Conservation (phyloP, 2,888 invertebrate species). For the Caradrina kadenii region DNA sequence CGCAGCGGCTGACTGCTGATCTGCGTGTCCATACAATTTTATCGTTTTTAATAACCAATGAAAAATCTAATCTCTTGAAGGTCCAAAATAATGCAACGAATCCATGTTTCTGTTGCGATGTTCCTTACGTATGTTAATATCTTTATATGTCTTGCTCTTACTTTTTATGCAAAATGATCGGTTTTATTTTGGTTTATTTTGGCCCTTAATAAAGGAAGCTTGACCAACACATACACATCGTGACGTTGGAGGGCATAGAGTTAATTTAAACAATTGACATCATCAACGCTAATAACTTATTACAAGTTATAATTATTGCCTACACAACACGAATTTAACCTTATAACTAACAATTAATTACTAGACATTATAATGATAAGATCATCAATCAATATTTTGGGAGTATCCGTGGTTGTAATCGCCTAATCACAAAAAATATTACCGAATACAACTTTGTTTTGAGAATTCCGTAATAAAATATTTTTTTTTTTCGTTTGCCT, state of each 20-base stretch:
- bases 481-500: background rate
- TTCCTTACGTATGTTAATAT: too few species aligned
- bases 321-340: constrained; percentile 43
- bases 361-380: constrained; percentile 26
- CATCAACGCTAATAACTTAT: background rate
- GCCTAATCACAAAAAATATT: constrained; percentile 36
- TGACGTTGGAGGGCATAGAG: background rate
- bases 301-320: constrained; percentile 16
- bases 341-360: constrained; percentile 38
- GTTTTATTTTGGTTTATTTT: background rate
- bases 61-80: too few species aligned
- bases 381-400: constrained; percentile 53
- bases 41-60: too few species aligned
- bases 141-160: too few species aligned
- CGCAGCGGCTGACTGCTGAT: too few species aligned
- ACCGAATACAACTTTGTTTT: constrained; percentile 8
- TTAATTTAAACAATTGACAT: constrained; percentile 8
- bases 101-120: too few species aligned
- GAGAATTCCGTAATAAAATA: constrained; percentile 14
- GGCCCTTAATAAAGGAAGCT: background rate
- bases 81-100: too few species aligned
- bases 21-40: too few species aligned
- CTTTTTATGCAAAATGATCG: too few species aligned
- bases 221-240: background rate
- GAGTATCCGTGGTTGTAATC: constrained; percentile 36